A percentile compares a stretch with the other conserved stretches of the same genome.
phyloP scores from a whole-genome alignment of 2,888 invertebrate species.

The Noctuana brunneofusca region DNA sequence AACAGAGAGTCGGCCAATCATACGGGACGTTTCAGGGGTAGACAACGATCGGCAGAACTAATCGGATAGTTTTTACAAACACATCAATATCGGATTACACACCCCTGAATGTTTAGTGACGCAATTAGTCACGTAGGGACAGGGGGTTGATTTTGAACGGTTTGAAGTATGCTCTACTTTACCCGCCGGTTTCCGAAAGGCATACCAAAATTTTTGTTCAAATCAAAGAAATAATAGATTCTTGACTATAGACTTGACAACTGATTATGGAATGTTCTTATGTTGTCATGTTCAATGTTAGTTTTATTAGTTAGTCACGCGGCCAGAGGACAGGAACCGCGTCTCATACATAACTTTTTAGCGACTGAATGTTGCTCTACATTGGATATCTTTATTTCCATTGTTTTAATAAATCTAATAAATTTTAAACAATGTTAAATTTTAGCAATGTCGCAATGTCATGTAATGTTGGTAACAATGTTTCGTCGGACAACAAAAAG shows the following conservation, averaged over 20 bases:
- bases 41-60: conserved; percentile 43
- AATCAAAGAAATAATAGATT: too few relatives aligned
- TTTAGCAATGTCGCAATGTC: too few relatives aligned
- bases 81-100: conserved; percentile 79
- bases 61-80: conserved; percentile 82
- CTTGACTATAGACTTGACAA: too few relatives aligned
- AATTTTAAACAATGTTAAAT: too few relatives aligned
- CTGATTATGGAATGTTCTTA: conserved; percentile 16
- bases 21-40: conserved; percentile 27
- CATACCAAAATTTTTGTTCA: too few relatives aligned
- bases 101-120: conserved; percentile 76
- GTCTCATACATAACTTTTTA: background rate
- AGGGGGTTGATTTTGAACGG: conserved; percentile 12
- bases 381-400: background rate
- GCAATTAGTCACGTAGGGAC: conserved; percentile 71
- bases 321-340: conserved; percentile 1
- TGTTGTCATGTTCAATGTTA: conserved; percentile 21
- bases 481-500: too few relatives aligned
- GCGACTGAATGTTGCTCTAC: conserved; percentile 24
- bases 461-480: too few relatives aligned
- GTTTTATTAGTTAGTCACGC: conserved; percentile 28
- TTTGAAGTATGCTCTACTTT: conserved; percentile 24
- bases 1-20: conserved; percentile 19
- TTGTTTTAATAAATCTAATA: background rate
- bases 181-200: too few relatives aligned